Percentiles rank a stretch among this genome's conserved stretches.
These are phyloP conservation scores for Tupaia tana DNA, from an alignment of 2,113 vertebrate species.

Conservation along the genomic window DNA sequence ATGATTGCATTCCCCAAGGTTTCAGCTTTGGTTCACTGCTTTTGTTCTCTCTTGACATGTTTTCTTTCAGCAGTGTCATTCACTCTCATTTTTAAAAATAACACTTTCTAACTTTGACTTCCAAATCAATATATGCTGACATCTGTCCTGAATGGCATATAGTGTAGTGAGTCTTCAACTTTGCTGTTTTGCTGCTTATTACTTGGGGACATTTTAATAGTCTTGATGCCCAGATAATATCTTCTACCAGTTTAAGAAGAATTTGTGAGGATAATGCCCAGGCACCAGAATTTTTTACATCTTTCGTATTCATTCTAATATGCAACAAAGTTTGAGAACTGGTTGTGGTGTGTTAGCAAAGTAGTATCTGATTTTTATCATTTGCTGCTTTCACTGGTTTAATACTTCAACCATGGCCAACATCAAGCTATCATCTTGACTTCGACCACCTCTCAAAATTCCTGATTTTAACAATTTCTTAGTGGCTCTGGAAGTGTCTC, in stretches of 20 bases:
- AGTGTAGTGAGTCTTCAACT: background rate
- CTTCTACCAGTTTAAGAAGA: background rate
- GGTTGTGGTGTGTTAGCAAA: background rate
- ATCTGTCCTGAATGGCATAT: background rate
- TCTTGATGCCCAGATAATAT: background rate
- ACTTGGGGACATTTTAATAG: background rate
- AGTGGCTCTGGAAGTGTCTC: too few relatives aligned
- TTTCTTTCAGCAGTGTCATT: background rate
- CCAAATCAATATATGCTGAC: background rate
- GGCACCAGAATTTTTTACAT: background rate
- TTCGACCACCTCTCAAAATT: background rate
- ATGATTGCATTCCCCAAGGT: background rate
- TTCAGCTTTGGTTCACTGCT: background rate
- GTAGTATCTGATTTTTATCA: background rate
- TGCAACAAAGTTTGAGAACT: background rate
- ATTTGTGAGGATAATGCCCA: background rate
- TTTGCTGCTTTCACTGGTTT: constrained; percentile 12
- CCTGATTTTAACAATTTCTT: background rate
- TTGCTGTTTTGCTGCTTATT: background rate
- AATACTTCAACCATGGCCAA: background rate
- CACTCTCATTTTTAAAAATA: background rate
- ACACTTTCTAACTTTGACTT: background rate
- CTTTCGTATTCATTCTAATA: background rate
- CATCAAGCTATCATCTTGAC: background rate
- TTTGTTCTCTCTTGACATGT: background rate